phyloP scores from a whole-genome alignment of 2,113 vertebrate genomes.

The Tangachromis dhanisi region DNA sequence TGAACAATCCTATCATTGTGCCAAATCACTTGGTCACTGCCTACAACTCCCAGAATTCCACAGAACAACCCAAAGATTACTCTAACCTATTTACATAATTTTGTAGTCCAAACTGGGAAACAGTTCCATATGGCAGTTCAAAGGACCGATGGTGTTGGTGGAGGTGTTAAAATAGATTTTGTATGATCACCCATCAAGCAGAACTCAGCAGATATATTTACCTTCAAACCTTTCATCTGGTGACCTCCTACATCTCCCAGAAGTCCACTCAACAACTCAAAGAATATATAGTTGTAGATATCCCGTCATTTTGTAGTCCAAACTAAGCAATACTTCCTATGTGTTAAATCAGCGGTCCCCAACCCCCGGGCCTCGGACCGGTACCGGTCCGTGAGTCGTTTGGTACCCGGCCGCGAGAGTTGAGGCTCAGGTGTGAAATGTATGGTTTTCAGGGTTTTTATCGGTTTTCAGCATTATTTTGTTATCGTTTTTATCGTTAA shows the following conservation, averaged over 20 bases:
- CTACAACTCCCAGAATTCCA: not conserved
- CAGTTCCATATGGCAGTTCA: not conserved
- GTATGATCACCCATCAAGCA: not conserved
- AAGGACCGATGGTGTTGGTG: not conserved
- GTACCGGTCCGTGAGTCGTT: too few species aligned
- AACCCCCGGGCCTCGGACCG: too few species aligned
- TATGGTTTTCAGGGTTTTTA: too few species aligned
- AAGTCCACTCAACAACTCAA: not conserved
- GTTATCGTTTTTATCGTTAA: too few species aligned
- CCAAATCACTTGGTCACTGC: not conserved
- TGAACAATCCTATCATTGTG: not conserved
- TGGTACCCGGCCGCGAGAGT: too few species aligned
- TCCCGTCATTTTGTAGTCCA: not conserved
- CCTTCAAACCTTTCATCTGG: not conserved
- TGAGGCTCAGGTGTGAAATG: too few species aligned
- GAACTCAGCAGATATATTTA: not conserved
- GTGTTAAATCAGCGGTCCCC: not conserved
- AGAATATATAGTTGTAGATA: not conserved
- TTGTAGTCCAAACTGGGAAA: not conserved
- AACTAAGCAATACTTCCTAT: not conserved
- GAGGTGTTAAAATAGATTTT: not conserved
- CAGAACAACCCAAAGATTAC: not conserved
- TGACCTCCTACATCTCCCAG: not conserved
- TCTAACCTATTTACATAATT: not conserved
- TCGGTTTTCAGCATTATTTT: too few species aligned